Conservation (phyloP, 2,888 invertebrate genomes). For the Leucophora obtusa region DNA sequence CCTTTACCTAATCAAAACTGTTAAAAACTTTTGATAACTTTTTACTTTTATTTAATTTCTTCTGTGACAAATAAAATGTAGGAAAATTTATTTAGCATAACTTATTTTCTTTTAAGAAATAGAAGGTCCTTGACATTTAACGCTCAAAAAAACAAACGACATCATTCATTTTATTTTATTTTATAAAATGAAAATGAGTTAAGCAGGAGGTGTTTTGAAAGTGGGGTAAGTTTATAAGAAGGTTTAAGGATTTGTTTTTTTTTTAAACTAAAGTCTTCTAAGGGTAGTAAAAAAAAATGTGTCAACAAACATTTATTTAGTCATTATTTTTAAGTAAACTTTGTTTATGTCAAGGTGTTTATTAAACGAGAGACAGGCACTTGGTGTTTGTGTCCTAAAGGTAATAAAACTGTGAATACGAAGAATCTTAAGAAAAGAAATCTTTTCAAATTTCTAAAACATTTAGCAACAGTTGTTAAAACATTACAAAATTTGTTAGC, state of each 20-base stretch:
- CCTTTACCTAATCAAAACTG: neutral
- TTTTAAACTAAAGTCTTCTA: neutral
- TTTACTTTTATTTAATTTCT: neutral
- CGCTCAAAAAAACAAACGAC: neutral
- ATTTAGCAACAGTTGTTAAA: constrained; percentile 27
- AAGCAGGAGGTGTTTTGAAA: neutral
- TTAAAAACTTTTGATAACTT: neutral
- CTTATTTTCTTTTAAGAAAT: neutral
- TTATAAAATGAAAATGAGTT: neutral
- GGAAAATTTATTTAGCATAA: neutral
- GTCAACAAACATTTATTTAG: constrained; percentile 43
- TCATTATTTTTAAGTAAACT: constrained; percentile 40
- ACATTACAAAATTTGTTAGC: constrained; percentile 2
- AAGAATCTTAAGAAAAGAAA: neutral
- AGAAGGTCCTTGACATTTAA: neutral
- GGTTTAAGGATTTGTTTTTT: neutral
- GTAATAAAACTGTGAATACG: neutral
- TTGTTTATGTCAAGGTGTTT: constrained; percentile 32
- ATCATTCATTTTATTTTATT: neutral
- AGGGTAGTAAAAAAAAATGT: neutral
- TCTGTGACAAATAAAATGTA: neutral
- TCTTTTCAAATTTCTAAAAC: neutral
- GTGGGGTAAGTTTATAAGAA: neutral
- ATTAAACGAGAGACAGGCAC: neutral
- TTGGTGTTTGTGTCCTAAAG: constrained; percentile 14